Percentiles rank a stretch among this genome's conserved stretches.
These are phyloP conservation scores for Polypedilum pembai DNA, from an alignment of 1,140 invertebrate species.

Conservation along the genomic window DNA sequence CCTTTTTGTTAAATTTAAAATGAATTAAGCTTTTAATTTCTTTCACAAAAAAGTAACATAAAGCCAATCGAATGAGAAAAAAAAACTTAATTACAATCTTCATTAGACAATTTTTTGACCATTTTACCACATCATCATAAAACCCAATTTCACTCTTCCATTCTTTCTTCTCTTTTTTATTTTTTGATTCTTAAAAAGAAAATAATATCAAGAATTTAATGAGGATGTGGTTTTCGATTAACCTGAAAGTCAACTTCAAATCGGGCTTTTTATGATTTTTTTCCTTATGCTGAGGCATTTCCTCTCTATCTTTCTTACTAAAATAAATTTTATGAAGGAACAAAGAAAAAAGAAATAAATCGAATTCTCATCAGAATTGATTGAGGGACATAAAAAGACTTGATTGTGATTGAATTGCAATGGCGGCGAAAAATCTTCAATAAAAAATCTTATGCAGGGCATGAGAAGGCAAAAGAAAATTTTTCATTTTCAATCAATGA, in stretches of 20 bases:
- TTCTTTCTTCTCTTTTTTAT: not conserved
- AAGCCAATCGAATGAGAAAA: not conserved
- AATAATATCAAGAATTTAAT: not conserved
- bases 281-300: not conserved
- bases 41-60: not conserved
- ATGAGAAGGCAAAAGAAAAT: no score
- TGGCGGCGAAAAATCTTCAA: no score
- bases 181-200: not conserved
- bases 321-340: not conserved
- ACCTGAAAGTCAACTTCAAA: not conserved
- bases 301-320: not conserved
- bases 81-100: not conserved
- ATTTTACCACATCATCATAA: not conserved
- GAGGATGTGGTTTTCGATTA: conserved; percentile 13
- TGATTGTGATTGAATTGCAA: no score
- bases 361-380: conserved; percentile 23
- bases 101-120: not conserved
- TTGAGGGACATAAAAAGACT: conserved; percentile 1
- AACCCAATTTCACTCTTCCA: not conserved
- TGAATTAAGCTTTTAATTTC: no score
- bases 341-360: not conserved
- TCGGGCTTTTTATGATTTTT: not conserved
- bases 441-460: no score
- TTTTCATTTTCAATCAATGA: no score
- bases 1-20: no score